Base-by-base conservation (phyloP, 2,888 invertebrate genomes). In the Heliconius hortense region DNA sequence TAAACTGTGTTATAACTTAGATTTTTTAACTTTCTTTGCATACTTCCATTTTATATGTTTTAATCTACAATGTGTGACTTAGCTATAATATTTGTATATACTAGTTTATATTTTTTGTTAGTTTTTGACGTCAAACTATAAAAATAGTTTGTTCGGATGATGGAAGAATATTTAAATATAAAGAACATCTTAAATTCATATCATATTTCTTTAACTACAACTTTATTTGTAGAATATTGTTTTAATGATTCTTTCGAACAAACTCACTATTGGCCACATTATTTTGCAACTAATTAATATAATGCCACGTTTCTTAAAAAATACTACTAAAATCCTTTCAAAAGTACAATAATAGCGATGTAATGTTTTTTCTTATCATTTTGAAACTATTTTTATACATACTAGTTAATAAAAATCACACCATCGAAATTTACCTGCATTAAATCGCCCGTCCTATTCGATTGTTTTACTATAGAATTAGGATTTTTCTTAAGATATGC, bases 351-450 rank as follows among this genome's bases (percentile, higher is more conserved):
- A 71, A 59, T 48, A 63, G 48, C 43, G n/a, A 18, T n/a, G 60
- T 73, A 28, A 35, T 64, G 26, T 56, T 70, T 8, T 56, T 59
- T 31, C 11, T 62, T 26, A 24, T 56, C 43, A 59, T 39, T 28
- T 72, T 75, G 31, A 28, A 64, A 66, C 43, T 64, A 63, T 53
- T 72, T 28, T 24, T 35, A 53, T 60, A 31, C 68, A 68, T 60
- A 35, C 21, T 53, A 66, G 69, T 72, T 70, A 74, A 87, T 24
- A 87, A 86, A 88, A 85, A 88, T 93, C 93, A 93, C 93, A 93
- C 93, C 93, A 93, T 93, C 93, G 93, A 92, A 92, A 90, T 89
- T 91, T 92, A 92, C 90, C 88, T 86, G 90, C 91, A 92, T 92
- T 84, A 82, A 82, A 84, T 77, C 81, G 79, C 84, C 84, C 83